These are phyloP conservation scores for Aradus depressus DNA, from an alignment of 2,888 invertebrate genomes.

Conservation along the genomic window DNA sequence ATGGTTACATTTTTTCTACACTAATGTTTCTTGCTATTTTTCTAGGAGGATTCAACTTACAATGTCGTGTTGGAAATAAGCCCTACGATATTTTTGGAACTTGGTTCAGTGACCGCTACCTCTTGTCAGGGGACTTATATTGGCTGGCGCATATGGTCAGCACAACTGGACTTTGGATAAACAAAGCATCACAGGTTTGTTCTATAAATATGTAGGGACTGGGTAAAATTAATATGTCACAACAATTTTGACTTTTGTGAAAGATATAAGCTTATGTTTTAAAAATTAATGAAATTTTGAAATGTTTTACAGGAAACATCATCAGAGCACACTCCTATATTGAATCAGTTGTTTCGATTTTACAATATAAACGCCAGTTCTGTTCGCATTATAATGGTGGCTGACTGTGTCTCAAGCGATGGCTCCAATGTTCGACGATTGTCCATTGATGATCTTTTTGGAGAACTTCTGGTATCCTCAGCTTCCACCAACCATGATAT, in stretches of 20 bases:
- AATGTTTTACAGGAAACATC: conserved; percentile 45
- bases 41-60: conserved; percentile 57
- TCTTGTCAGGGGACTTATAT: conserved; percentile 68
- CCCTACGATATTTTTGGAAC: conserved; percentile 82
- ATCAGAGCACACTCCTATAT: conserved; percentile 66
- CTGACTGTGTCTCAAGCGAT: conserved; percentile 25
- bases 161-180: conserved; percentile 64
- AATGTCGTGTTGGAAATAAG: conserved; percentile 65
- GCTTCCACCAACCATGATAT: no score
- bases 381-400: conserved; percentile 60
- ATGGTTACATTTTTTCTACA: no score
- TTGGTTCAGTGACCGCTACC: conserved; percentile 74
- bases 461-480: no score
- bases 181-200: conserved; percentile 60
- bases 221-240: no score
- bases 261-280: no score
- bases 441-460: no score
- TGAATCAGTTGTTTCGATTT: conserved; percentile 58
- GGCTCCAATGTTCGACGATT: no score
- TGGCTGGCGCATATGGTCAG: conserved; percentile 66
- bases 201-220: no score
- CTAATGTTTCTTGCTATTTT: no score
- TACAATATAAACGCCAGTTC: conserved; percentile 72
- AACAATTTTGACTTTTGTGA: no score
- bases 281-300: neutral